These are phyloP conservation scores for Onychostruthus taczanowskii DNA, from an alignment of 2,113 vertebrate species.

Conservation along the genomic window DNA sequence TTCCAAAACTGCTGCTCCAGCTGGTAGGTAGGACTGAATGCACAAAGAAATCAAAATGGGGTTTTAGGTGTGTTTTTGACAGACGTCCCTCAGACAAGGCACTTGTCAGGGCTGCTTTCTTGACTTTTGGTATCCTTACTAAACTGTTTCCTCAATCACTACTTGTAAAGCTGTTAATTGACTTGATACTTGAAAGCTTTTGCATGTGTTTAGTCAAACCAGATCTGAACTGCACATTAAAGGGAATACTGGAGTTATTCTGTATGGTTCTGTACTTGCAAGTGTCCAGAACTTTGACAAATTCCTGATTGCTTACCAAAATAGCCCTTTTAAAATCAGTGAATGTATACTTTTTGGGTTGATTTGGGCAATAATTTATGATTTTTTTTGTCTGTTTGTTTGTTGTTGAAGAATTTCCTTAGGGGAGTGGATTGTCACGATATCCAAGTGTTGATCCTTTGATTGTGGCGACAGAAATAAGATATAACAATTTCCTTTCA, in stretches of 20 bases:
- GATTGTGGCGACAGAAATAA: not conserved
- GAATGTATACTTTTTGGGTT: not conserved
- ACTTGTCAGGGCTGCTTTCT: not conserved
- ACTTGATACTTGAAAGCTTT: constrained; percentile 19
- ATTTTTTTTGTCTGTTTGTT: not conserved
- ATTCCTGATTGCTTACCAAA: not conserved
- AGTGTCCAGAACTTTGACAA: not conserved
- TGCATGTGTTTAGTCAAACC: not conserved
- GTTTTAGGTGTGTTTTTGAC: not conserved
- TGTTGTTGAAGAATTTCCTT: not conserved
- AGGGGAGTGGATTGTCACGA: not conserved
- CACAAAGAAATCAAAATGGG: not conserved
- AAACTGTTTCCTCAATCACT: not conserved
- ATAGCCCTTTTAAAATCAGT: not conserved
- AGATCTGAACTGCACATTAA: constrained; percentile 2
- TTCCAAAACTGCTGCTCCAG: not conserved
- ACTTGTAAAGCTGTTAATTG: not conserved
- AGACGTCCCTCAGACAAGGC: not conserved
- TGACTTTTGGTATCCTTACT: not conserved
- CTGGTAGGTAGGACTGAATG: not conserved
- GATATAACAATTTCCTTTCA: not conserved
- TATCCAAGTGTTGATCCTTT: not conserved
- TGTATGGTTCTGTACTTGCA: not conserved
- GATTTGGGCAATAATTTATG: not conserved
- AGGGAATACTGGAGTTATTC: not conserved